Conservation (phyloP, 2,113 vertebrate species). For the Callionymus lyra region DNA sequence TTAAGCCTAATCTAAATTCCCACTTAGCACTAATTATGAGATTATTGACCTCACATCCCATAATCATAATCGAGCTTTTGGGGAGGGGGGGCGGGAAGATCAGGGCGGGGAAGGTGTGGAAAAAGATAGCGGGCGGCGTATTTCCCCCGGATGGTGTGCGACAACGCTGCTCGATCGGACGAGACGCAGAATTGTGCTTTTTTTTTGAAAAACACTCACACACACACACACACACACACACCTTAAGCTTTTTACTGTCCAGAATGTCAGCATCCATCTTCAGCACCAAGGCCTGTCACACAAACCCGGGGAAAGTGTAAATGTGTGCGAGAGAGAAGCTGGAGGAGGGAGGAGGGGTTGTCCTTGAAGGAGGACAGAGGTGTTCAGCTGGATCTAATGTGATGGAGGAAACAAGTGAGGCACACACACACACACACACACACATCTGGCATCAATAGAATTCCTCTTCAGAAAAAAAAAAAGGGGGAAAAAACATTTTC, state of each 20-base stretch:
- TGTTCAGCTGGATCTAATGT: constrained; percentile 66
- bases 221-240: constrained; percentile 12
- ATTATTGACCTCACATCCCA: constrained; percentile 54
- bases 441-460: constrained; percentile 37
- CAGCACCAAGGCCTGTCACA: constrained; percentile 47
- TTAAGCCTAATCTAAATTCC: constrained; percentile 55
- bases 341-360: constrained; percentile 54
- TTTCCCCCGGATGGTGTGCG: constrained; percentile 10
- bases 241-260: constrained; percentile 59
- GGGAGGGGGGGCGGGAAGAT: too few relatives aligned
- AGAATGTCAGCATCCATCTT: constrained; percentile 55
- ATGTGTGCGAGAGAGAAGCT: constrained; percentile 21
- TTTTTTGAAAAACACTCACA: too few relatives aligned
- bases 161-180: constrained; percentile 17
- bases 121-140: neutral
- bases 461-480: constrained; percentile 30
- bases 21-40: constrained; percentile 61
- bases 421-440: constrained; percentile 18
- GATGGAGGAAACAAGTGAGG: constrained; percentile 51
- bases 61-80: constrained; percentile 52
- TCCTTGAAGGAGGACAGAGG: constrained; percentile 67
- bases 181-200: constrained; percentile 15
- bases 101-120: too few relatives aligned
- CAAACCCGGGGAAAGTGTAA: constrained; percentile 1
- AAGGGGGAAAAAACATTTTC: constrained; percentile 21